Percentiles rank a stretch among this genome's conserved stretches.
Conservation (phyloP, 2,797 vertebrate species). For the Chelmon rostratus region DNA sequence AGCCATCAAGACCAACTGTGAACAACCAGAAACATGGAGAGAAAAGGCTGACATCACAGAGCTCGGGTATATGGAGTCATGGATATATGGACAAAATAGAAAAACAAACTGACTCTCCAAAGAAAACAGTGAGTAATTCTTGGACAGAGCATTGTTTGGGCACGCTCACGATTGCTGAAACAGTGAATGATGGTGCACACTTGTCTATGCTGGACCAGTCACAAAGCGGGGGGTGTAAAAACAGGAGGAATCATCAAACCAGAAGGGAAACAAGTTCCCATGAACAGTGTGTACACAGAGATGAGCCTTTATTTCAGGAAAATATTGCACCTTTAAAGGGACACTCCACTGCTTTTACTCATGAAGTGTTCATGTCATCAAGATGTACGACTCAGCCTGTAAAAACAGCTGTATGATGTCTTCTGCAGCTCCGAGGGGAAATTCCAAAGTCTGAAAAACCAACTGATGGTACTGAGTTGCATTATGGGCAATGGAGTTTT, state of each 20-base stretch:
- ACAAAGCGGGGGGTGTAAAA: slow-evolving; percentile 54
- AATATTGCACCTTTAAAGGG: not conserved
- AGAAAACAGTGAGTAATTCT: slow-evolving; percentile 71
- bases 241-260: slow-evolving; percentile 60
- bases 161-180: slow-evolving; percentile 64
- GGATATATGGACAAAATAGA: slow-evolving; percentile 64
- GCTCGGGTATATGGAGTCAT: slow-evolving; percentile 46
- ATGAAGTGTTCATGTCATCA: not conserved
- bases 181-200: slow-evolving; percentile 59
- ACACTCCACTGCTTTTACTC: not conserved
- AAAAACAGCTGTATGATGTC: not conserved
- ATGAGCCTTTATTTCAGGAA: slow-evolving; percentile 22
- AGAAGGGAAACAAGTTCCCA: slow-evolving; percentile 52
- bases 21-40: slow-evolving; percentile 57
- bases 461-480: not conserved
- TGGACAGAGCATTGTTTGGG: slow-evolving; percentile 69
- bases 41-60: slow-evolving; percentile 65
- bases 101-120: slow-evolving; percentile 69
- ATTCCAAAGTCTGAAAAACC: not conserved
- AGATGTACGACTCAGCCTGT: not conserved
- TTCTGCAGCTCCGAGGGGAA: not conserved
- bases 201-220: slow-evolving; percentile 59
- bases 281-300: slow-evolving; percentile 41
- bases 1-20: slow-evolving; percentile 69
- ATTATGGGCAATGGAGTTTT: slow-evolving; percentile 2